Conservation (phyloP, 2,888 invertebrate genomes). For the Dicyrtomina minuta region DNA sequence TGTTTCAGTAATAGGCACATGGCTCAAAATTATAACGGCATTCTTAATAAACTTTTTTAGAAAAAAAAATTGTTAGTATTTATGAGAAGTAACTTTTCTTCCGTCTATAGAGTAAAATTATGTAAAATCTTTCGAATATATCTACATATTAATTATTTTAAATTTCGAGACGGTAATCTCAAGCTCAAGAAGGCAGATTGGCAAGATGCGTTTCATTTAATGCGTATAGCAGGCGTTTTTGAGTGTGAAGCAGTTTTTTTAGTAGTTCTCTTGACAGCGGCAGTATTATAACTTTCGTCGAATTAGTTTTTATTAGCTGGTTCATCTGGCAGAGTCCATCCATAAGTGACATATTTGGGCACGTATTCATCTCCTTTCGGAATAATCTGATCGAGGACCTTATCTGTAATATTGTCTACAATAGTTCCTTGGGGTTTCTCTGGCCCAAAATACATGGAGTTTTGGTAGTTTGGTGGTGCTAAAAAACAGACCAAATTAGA, state of each 20-base stretch:
- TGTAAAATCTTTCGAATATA: no score
- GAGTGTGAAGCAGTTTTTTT: background rate
- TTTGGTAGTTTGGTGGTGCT: slow-evolving; percentile 48
- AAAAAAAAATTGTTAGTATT: no score
- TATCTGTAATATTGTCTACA: slow-evolving; percentile 39
- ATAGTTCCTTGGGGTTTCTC: slow-evolving; percentile 26
- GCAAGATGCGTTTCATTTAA: background rate
- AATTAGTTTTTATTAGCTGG: no score
- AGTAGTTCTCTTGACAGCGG: background rate
- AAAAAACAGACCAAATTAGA: slow-evolving; percentile 7
- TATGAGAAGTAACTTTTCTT: no score
- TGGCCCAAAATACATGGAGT: slow-evolving; percentile 39
- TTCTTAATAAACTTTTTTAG: no score
- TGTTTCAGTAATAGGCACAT: no score
- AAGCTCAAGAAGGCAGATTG: no score
- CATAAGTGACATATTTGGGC: slow-evolving; percentile 49
- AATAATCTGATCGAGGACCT: slow-evolving; percentile 39
- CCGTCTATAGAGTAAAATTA: no score
- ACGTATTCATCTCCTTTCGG: slow-evolving; percentile 40
- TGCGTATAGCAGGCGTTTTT: no score
- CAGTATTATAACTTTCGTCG: background rate
- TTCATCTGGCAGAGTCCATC: slow-evolving; percentile 37
- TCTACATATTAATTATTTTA: no score
- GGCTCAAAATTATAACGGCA: no score
- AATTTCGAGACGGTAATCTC: no score